Conservation (phyloP, 1,140 invertebrate genomes). For the Platyscapa corneri region DNA sequence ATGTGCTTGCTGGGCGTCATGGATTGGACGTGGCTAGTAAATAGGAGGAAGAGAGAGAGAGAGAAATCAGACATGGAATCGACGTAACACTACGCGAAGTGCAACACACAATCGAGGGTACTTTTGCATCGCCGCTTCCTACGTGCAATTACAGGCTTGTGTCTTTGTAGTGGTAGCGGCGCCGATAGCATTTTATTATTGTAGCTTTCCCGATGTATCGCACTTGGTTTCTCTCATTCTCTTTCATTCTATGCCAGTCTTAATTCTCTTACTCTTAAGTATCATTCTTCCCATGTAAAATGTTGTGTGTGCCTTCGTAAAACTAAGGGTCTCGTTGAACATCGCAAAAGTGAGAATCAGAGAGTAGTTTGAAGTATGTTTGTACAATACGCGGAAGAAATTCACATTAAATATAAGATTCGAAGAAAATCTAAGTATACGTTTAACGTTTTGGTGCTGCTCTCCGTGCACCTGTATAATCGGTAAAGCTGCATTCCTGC, state of each 20-base stretch:
- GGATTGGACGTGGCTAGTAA: not conserved
- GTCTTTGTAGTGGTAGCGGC: conserved; percentile 59
- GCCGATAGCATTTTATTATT: conserved; percentile 72
- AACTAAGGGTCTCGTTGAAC: not conserved
- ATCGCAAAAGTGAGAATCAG: not conserved
- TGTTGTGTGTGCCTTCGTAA: not conserved
- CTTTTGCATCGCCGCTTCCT: conserved; percentile 53
- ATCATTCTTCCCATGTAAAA: conserved; percentile 13
- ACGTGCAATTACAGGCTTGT: conserved; percentile 69
- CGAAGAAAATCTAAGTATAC: not conserved
- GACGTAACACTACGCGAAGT: conserved; percentile 65
- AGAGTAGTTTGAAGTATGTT: not conserved
- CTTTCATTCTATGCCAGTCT: not conserved
- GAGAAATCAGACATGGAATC: conserved; percentile 62
- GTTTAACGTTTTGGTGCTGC: not conserved
- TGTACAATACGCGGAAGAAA: not conserved
- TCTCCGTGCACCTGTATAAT: not conserved
- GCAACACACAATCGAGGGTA: conserved; percentile 64
- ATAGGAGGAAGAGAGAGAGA: not conserved
- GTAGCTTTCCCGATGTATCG: conserved; percentile 63
- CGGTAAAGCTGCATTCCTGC: not conserved
- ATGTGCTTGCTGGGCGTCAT: not conserved
- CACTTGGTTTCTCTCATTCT: not conserved
- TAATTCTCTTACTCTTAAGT: conserved; percentile 28
- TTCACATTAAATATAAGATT: not conserved